Base-by-base conservation (phyloP, 2,888 invertebrate genomes). In the Globia sparganii region DNA sequence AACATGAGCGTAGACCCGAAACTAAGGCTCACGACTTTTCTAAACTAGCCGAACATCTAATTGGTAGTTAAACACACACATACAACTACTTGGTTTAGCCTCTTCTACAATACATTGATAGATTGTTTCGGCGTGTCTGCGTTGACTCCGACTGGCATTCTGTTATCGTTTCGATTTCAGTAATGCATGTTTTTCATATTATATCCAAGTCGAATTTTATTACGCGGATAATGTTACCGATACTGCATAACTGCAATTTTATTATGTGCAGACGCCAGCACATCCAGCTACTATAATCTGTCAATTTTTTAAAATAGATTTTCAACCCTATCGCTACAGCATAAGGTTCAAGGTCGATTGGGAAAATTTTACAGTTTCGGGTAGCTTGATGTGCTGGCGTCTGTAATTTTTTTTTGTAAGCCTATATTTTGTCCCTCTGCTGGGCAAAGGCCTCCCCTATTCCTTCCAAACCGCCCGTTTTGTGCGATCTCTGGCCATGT, bases 161-260 rank as follows among this genome's bases (percentile, higher is more conserved):
- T 72, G 59, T 61, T 82, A 82, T 66, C 85, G 69, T 37, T 75
- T 61, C 37, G 66, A 70, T 75, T 75, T 65, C 40, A 75, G 58
- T 61, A 69, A 80, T 72, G 72, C 56, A 43, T 84, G 74, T 73
- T 74, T 84, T 64, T 53, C 46, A 69, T 58, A 61, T 31, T 72
- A 34, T 62, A 25, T 40, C 31, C 61, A 64, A 68, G 21, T 84
- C 15, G 28, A 62, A 34, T 84, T 80, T 84, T 64, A 84, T 75
- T 64, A 46, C 61, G 4, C 56, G n/a, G 49, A 67, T 79, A 67
- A 53, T 25, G 21, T 80, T 64, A 71, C 70, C 28, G 72, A 66
- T 84, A 65, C 25, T 66, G 59, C n/a, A 58, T 25, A 43, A 69
- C 64, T 62, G 56, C 43, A 53, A n/a, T 68, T 68, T 21, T n/a